phyloP scores from a whole-genome alignment of 1,140 invertebrate genomes.

The Rhopalosiphum padi region DNA sequence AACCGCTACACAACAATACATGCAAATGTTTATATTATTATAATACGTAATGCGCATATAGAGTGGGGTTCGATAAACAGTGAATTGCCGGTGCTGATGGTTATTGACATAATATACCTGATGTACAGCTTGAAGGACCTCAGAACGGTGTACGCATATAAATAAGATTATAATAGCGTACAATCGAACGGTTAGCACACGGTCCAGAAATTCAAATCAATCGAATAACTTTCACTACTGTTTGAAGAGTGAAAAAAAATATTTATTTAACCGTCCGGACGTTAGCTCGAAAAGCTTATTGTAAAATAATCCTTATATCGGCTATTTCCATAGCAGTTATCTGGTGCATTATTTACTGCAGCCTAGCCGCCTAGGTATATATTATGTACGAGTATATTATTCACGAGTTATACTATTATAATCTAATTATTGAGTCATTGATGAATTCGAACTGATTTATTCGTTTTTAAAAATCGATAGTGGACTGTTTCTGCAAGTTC shows the following conservation, averaged over 20 bases:
- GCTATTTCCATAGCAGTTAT: not conserved
- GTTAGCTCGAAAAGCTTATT: not conserved
- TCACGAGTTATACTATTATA: not conserved
- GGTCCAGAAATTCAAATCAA: not conserved
- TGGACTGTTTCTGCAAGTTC: not conserved
- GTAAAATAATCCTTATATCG: conserved; percentile 9
- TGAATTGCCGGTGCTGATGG: not conserved
- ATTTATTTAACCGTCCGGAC: not conserved
- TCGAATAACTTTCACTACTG: not conserved
- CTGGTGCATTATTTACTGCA: not conserved
- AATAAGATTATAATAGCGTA: not conserved
- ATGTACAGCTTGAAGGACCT: not conserved
- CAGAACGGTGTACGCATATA: not conserved
- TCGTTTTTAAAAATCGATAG: not conserved
- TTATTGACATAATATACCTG: conserved; percentile 11
- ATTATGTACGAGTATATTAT: not conserved
- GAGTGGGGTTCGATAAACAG: conserved; percentile 1
- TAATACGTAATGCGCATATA: not conserved
- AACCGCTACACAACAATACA: not conserved
- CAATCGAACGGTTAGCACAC: not conserved
- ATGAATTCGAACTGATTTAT: not conserved
- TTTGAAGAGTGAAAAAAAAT: not conserved
- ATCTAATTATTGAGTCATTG: not conserved
- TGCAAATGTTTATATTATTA: not conserved
- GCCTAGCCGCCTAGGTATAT: not conserved